Evolutionary conservation across 1,140 invertebrate genomes (phyloP).

Genomic region (Musca vetustissima): DNA sequence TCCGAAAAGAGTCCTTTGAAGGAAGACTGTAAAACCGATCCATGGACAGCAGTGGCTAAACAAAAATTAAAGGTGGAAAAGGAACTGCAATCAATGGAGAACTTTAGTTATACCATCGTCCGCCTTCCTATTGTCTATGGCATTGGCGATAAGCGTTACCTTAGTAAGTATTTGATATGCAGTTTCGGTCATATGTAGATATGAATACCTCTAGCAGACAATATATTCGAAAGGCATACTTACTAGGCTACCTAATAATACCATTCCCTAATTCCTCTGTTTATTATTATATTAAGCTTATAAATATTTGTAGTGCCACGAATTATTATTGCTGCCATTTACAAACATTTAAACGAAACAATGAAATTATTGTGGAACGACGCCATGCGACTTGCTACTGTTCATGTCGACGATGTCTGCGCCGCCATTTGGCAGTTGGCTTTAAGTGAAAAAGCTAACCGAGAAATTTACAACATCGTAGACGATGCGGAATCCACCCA

Average conservation of each 20-base stretch:
- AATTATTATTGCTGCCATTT: conserved; percentile 82
- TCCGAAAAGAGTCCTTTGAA: conserved; percentile 76
- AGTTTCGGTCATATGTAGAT: too few relatives aligned
- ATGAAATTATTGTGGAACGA: conserved; percentile 90
- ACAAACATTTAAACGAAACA: conserved; percentile 83
- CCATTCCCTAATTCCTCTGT: too few relatives aligned
- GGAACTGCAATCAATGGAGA: conserved; percentile 64
- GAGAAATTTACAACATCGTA: conserved; percentile 78
- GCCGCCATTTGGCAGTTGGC: conserved; percentile 71
- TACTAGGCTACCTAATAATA: too few relatives aligned
- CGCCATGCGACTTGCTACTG: conserved; percentile 82
- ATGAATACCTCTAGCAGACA: too few relatives aligned
- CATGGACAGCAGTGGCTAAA: conserved; percentile 81
- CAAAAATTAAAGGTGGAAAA: conserved; percentile 84
- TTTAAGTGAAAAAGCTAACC: conserved; percentile 52
- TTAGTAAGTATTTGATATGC: conserved; percentile 65
- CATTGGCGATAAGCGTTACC: conserved; percentile 75
- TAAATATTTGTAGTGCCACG: conserved; percentile 72
- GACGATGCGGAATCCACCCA: conserved; percentile 83
- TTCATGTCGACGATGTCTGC: conserved; percentile 82
- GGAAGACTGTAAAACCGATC: conserved; percentile 74
- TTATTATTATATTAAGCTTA: too few relatives aligned
- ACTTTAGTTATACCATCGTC: conserved; percentile 77
- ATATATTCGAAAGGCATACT: too few relatives aligned
- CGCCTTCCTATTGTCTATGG: conserved; percentile 87